Conservation (phyloP, 1,140 invertebrate genomes). For the Lanistes nyassanus region DNA sequence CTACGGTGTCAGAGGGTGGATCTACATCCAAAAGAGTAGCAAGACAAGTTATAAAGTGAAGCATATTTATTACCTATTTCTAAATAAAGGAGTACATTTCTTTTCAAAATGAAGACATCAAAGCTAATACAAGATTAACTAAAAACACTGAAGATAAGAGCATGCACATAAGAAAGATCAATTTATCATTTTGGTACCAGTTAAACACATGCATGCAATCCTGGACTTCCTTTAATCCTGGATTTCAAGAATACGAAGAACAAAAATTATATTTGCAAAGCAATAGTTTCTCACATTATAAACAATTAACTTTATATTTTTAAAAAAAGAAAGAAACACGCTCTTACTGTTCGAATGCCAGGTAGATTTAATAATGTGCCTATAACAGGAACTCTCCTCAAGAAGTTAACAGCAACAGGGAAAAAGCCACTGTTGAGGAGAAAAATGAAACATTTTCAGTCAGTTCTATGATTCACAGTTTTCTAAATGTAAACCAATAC, state of each 20-base stretch:
- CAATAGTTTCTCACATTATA: neutral
- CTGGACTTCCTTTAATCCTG: neutral
- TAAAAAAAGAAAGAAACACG: neutral
- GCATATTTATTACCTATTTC: no score
- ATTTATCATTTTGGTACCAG: neutral
- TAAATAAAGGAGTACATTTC: no score
- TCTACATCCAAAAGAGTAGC: no score
- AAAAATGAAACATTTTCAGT: conserved; percentile 24
- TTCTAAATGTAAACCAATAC: neutral
- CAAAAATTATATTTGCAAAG: no score
- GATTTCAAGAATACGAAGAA: no score
- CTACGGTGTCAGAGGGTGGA: no score
- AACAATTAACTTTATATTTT: neutral
- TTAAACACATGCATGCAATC: neutral
- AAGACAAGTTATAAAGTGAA: no score
- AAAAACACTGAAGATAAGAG: no score
- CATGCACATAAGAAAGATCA: neutral
- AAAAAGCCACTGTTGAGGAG: conserved; percentile 74
- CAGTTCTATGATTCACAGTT: neutral
- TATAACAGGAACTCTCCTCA: conserved; percentile 74
- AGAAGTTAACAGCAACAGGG: conserved; percentile 75
- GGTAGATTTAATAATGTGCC: conserved; percentile 73
- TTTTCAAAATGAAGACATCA: no score
- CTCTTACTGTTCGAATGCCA: conserved; percentile 72
- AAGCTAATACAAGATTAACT: no score